Base-by-base conservation (phyloP, 1,140 invertebrate genomes). In the Akabosia matsudoensis region DNA sequence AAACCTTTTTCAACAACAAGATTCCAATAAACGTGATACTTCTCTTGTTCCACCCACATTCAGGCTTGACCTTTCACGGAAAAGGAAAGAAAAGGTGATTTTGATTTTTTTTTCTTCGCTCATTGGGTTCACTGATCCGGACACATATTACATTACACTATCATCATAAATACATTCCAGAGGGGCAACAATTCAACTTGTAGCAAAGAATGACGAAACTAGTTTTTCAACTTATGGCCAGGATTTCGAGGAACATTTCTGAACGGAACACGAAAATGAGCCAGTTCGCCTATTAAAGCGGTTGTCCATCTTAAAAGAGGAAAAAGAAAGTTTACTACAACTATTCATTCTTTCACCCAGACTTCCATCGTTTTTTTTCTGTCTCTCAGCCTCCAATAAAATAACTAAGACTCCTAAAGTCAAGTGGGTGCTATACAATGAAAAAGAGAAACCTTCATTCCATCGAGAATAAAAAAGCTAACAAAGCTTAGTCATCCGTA, bases 101-200 rank as follows among this genome's bases (percentile, higher is more conserved):
- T 67, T 67, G 61, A 67, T 67, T 61, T 67, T 67, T n/a, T n/a
- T n/a, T n/a, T n/a, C n/a, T n/a, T 67, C 28, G 61, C 61, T 67
- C 61, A 67, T 67, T 67, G 28, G 61, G 31, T 67, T 67, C 61
- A 67, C 26, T 67, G 61, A 30, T 67, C 61, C 61, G 61, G 61
- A 67, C 28, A n/a, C n/a, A 67, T 31, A 67, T 67, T 67, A 31
- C 61, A 67, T 67, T 67, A 67, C 61, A 67, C 28, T 67, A 67
- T 24, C 37, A 67, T 30, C 54, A 61, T 61, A 61, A 61, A 61
- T 61, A 61, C 54, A 61, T 61, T n/a, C 54, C 54, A 61, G 45
- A 51, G 10, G 10, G 45, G 24, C 54, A 61, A 4, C 54, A 61
- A 4, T 24, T 61, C 54, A 14, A 61, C 24, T 13, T 61, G 54